phyloP scores from a whole-genome alignment of 2,113 vertebrate genomes.

The Diphyllodes magnificus region DNA sequence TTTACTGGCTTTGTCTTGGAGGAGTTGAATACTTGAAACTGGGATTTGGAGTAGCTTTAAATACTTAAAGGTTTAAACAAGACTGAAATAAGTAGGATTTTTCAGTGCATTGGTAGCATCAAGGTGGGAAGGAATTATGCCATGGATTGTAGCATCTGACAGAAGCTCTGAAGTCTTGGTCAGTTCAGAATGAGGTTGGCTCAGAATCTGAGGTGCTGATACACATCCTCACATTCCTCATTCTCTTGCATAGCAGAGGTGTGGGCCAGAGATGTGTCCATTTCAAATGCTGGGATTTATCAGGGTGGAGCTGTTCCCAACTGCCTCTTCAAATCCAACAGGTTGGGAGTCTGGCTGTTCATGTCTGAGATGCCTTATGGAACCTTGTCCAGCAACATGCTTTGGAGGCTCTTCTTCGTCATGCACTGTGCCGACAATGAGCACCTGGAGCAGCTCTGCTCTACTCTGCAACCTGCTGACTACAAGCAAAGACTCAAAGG shows the following conservation, averaged over 20 bases:
- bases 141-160: neutral
- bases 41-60: neutral
- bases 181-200: neutral
- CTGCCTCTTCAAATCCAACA: constrained; percentile 39
- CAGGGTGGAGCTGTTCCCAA: neutral
- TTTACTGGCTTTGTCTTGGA: neutral
- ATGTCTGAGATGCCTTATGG: constrained; percentile 98
- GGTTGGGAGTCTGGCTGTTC: constrained; percentile 95
- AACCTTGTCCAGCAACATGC: constrained; percentile 88
- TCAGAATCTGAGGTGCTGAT: neutral
- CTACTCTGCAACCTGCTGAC: constrained; percentile 55
- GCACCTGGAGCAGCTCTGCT: constrained; percentile 71
- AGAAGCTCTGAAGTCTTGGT: neutral
- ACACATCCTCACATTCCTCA: neutral
- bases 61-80: neutral
- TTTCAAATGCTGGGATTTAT: neutral
- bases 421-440: constrained; percentile 89
- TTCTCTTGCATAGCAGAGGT: neutral
- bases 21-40: neutral
- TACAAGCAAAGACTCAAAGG: constrained; percentile 82
- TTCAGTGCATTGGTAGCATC: neutral
- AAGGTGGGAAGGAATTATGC: neutral
- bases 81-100: neutral
- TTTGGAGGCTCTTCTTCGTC: constrained; percentile 93
- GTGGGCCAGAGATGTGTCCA: neutral